A percentile compares a stretch with the other conserved stretches of the same genome.
phyloP scores from a whole-genome alignment of 2,888 invertebrate species.

The Dolomedes plantarius region DNA sequence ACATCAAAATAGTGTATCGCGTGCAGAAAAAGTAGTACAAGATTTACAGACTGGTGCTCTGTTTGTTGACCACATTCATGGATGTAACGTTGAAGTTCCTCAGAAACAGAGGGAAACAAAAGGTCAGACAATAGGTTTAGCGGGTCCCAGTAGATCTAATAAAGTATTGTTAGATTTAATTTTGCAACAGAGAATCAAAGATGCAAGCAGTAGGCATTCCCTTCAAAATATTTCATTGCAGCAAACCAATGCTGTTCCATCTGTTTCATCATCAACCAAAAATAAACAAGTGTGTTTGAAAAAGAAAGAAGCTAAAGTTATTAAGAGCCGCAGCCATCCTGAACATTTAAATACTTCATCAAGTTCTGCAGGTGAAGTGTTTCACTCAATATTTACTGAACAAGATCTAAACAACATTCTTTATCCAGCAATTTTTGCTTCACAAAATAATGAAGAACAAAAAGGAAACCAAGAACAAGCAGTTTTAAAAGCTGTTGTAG shows the following conservation, averaged over 20 bases:
- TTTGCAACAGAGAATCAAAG: slow-evolving; percentile 71
- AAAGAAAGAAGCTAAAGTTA: slow-evolving; percentile 59
- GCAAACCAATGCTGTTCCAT: neutral
- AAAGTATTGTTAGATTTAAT: slow-evolving; percentile 71
- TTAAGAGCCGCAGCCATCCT: slow-evolving; percentile 58
- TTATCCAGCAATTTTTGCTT: slow-evolving; percentile 74
- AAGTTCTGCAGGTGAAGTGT: slow-evolving; percentile 64
- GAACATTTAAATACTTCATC: slow-evolving; percentile 61
- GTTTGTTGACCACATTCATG: slow-evolving; percentile 75
- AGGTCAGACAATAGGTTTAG: slow-evolving; percentile 24
- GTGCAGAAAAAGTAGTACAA: slow-evolving; percentile 79
- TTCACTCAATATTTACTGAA: slow-evolving; percentile 74
- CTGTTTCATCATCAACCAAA: slow-evolving; percentile 45
- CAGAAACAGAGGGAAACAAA: slow-evolving; percentile 39
- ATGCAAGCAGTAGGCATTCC: slow-evolving; percentile 41
- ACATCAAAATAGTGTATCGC: slow-evolving; percentile 75
- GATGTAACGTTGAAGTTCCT: slow-evolving; percentile 36
- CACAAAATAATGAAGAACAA: slow-evolving; percentile 59
- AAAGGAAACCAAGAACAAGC: slow-evolving; percentile 50
- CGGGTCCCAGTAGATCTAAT: slow-evolving; percentile 62
- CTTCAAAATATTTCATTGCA: neutral
- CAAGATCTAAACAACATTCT: slow-evolving; percentile 75
- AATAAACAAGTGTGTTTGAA: slow-evolving; percentile 39
- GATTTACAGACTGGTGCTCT: slow-evolving; percentile 80
- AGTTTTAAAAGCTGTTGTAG: slow-evolving; percentile 83